Conservation (phyloP, 2,888 invertebrate genomes). For the Diogma glabrata region DNA sequence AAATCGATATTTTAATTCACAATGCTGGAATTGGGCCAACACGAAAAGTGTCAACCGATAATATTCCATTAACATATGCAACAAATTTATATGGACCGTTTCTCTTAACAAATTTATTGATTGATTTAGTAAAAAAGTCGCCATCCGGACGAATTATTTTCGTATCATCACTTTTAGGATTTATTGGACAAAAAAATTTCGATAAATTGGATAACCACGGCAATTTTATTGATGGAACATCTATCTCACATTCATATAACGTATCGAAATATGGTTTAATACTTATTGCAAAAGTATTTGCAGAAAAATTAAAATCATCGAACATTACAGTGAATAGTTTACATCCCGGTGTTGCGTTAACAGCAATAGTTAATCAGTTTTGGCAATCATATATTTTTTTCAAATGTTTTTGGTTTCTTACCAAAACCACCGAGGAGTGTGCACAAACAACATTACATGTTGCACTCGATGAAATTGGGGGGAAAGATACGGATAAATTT, state of each 20-base stretch:
- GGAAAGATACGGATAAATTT: background rate
- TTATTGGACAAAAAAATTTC: background rate
- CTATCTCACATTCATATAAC: background rate
- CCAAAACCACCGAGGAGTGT: background rate
- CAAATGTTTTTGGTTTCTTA: background rate
- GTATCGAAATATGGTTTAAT: conserved; percentile 5
- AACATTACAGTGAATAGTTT: background rate
- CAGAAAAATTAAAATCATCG: background rate
- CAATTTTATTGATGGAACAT: background rate
- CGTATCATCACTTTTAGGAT: conserved; percentile 1
- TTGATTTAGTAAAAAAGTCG: conserved; percentile 1
- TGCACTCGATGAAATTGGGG: background rate
- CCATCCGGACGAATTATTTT: background rate
- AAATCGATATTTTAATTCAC: conserved; percentile 6
- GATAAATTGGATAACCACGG: background rate
- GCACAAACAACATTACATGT: conserved; percentile 2
- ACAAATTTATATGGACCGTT: background rate
- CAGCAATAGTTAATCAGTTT: background rate
- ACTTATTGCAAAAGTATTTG: background rate
- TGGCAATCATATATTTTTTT: background rate
- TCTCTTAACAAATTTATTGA: background rate
- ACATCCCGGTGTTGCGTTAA: background rate
- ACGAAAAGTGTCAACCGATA: background rate
- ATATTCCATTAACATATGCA: background rate
- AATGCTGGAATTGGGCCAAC: background rate